phyloP scores from a whole-genome alignment of 2,113 vertebrate genomes.

The Pholis gunnellus region DNA sequence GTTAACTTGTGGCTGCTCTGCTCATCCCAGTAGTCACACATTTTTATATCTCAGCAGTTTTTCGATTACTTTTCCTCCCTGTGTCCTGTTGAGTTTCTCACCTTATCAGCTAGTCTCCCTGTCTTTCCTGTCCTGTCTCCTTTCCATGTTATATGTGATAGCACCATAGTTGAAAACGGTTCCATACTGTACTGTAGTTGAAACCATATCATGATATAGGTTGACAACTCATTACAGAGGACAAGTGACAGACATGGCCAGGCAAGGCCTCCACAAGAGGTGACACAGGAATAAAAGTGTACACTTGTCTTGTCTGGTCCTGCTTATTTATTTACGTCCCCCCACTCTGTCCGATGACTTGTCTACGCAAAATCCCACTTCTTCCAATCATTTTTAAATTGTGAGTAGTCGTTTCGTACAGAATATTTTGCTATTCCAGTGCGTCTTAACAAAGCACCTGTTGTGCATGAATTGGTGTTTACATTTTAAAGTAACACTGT shows the following conservation, averaged over 20 bases:
- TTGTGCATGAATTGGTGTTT: too few species aligned
- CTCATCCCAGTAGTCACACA: neutral
- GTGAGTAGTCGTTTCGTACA: too few species aligned
- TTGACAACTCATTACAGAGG: conserved; percentile 14
- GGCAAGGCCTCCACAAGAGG: neutral
- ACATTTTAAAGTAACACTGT: too few species aligned
- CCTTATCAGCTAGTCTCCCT: neutral
- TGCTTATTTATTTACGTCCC: neutral
- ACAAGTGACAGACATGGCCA: neutral
- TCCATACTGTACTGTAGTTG: neutral
- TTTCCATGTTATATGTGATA: neutral
- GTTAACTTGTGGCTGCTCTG: neutral
- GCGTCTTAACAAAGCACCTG: too few species aligned
- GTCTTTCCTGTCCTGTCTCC: neutral
- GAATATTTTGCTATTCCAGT: too few species aligned
- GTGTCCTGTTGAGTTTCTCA: neutral
- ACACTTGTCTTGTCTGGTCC: neutral
- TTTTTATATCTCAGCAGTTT: neutral
- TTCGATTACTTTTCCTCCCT: neutral
- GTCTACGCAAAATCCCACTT: neutral
- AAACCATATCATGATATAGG: neutral
- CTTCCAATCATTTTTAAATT: too few species aligned
- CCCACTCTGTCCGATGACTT: neutral
- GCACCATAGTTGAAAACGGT: neutral
- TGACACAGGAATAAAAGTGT: neutral